Conservation (phyloP, 2,797 vertebrate genomes). For the Amblyraja radiata region DNA sequence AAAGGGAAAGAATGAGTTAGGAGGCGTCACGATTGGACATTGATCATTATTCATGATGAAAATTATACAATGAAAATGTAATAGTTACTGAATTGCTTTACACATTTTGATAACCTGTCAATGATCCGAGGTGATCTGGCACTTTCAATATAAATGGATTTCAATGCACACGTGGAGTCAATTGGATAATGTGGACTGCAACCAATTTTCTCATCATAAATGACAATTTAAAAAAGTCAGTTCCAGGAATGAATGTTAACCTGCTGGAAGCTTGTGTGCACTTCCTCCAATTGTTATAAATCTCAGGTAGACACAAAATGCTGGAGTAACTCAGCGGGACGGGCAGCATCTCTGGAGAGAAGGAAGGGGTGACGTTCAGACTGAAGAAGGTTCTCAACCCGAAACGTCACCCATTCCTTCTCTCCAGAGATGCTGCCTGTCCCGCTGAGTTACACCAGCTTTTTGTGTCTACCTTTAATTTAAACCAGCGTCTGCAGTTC, state of each 20-base stretch:
- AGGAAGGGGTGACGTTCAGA: too few species aligned
- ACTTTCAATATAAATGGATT: neutral
- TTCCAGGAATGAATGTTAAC: neutral
- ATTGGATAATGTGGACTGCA: neutral
- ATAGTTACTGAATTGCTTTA: neutral
- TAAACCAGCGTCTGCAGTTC: too few species aligned
- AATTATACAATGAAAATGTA: neutral
- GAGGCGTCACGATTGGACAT: neutral
- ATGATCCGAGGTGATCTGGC: neutral
- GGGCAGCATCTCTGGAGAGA: too few species aligned
- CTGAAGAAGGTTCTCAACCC: too few species aligned
- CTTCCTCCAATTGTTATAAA: too few species aligned
- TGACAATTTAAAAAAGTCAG: neutral
- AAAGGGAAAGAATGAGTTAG: neutral
- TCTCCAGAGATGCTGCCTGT: too few species aligned
- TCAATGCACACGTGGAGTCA: neutral
- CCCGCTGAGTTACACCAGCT: too few species aligned
- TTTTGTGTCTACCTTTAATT: too few species aligned
- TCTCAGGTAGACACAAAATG: too few species aligned
- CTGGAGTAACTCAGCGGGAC: too few species aligned
- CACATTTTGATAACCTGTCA: neutral
- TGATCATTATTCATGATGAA: neutral
- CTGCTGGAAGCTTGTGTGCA: too few species aligned
- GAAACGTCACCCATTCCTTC: too few species aligned
- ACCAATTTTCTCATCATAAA: neutral